Evolutionary conservation across 2,797 vertebrate species (phyloP).

Genomic region (Halcyon leucocephala): DNA sequence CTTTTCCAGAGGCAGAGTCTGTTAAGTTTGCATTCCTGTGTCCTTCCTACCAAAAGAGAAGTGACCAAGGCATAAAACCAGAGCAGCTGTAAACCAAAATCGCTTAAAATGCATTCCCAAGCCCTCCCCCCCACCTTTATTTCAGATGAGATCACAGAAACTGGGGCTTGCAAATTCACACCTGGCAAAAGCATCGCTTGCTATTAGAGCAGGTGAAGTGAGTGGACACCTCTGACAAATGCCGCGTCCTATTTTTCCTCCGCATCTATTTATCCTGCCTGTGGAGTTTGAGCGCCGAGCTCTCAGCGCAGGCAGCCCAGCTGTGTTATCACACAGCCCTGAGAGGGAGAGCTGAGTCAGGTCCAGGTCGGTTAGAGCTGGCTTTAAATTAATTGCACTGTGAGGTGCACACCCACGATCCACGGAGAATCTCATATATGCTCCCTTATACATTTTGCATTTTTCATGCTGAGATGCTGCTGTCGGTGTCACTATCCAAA

Average conservation of each 20-base stretch:
- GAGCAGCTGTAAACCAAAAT: background rate
- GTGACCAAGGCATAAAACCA: fast-evolving
- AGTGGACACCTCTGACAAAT: background rate
- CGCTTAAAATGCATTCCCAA: background rate
- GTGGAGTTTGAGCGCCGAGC: background rate
- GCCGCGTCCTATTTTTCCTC: background rate
- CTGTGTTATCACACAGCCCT: background rate
- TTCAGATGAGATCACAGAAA: background rate
- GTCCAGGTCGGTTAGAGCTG: background rate
- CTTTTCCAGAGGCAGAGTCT: background rate
- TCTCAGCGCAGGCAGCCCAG: background rate
- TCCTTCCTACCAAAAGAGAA: background rate
- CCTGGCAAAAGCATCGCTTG: background rate
- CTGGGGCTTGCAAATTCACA: background rate
- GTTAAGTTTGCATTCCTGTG: background rate
- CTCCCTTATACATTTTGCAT: background rate
- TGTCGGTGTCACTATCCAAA: background rate
- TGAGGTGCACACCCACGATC: background rate
- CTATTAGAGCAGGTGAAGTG: background rate
- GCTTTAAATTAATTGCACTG: background rate
- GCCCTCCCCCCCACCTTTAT: background rate
- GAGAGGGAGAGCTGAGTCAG: conserved; percentile 18
- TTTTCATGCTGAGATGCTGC: background rate
- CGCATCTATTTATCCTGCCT: background rate
- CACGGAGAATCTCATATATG: background rate